phyloP scores from a whole-genome alignment of 2,113 vertebrate genomes.

The Pangasianodon gigas region DNA sequence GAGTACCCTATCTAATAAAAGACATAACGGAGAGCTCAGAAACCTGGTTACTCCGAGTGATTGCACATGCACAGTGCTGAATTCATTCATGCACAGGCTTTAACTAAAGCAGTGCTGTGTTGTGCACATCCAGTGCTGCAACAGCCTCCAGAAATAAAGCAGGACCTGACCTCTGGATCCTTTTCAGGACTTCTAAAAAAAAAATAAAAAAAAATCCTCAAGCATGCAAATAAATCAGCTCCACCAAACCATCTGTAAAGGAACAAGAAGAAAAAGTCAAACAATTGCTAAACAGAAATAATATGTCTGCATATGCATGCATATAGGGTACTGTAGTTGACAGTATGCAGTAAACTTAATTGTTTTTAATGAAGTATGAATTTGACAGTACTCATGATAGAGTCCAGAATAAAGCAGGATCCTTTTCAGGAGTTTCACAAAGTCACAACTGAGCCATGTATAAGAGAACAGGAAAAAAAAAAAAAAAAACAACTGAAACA shows the following conservation, averaged over 20 bases:
- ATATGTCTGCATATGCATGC: background rate
- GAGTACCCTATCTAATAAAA: slow-evolving; percentile 43
- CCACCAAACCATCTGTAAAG: background rate
- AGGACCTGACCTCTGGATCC: background rate
- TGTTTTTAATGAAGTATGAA: background rate
- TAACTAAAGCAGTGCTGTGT: no score
- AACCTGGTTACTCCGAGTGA: background rate
- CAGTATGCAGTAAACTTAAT: background rate
- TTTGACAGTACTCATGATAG: background rate
- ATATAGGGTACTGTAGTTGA: background rate
- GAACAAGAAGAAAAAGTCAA: background rate
- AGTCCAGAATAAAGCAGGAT: background rate
- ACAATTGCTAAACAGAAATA: background rate
- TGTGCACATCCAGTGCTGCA: background rate
- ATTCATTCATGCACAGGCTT: background rate
- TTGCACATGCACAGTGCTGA: background rate
- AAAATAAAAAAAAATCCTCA: background rate
- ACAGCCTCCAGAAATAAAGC: background rate
- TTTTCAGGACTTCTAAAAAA: background rate
- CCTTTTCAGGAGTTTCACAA: background rate
- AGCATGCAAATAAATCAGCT: background rate
- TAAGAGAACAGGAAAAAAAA: background rate
- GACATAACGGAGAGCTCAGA: background rate
- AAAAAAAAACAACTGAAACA: background rate
- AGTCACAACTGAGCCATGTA: background rate